phyloP scores from a whole-genome alignment of 2,113 vertebrate species.

The Corythaeola cristata region DNA sequence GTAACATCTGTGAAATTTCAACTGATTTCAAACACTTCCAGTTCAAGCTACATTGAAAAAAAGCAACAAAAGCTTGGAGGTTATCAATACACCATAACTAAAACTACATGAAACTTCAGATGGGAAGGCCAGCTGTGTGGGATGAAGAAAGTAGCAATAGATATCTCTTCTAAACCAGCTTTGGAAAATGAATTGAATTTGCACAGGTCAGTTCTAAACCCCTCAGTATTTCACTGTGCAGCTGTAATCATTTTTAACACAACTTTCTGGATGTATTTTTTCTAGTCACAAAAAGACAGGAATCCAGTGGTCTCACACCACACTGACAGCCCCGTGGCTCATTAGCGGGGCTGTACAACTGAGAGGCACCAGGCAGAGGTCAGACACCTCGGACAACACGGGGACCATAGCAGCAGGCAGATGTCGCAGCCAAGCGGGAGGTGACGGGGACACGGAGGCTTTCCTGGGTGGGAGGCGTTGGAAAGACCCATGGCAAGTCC shows the following conservation, averaged over 20 bases:
- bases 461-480: background rate
- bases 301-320: background rate
- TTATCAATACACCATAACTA: background rate
- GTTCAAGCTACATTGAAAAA: background rate
- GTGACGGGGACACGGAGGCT: background rate
- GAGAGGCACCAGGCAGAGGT: background rate
- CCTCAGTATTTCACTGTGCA: background rate
- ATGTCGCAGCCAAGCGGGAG: background rate
- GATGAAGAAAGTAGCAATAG: background rate
- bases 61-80: background rate
- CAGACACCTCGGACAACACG: background rate
- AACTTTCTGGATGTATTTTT: background rate
- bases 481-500: background rate
- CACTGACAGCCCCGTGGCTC: background rate
- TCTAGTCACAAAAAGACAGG: background rate
- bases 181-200: background rate
- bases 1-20: background rate
- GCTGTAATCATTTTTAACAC: background rate
- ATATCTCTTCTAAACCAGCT: background rate
- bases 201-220: background rate
- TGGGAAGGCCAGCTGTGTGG: background rate
- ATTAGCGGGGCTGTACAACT: background rate
- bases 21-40: background rate
- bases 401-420: background rate
- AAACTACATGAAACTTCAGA: background rate